phyloP scores from a whole-genome alignment of 2,888 invertebrate genomes.

The Ophion slaviceki region DNA sequence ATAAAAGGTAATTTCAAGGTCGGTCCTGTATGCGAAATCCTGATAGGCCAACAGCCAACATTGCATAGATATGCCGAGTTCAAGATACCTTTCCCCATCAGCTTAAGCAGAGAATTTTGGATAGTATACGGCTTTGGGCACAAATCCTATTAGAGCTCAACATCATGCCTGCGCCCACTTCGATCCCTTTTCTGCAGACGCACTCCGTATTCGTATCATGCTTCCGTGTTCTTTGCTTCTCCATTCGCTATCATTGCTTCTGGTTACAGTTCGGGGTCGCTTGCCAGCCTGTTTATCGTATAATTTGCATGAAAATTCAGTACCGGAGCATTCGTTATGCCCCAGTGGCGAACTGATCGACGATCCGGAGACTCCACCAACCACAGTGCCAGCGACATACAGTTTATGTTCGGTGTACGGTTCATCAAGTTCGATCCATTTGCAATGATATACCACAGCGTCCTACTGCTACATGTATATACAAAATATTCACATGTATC shows the following conservation, averaged over 20 bases:
- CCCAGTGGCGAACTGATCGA: constrained; percentile 59
- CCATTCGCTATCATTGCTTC: constrained; percentile 25
- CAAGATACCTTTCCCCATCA: not conserved
- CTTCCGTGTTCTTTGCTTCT: constrained; percentile 34
- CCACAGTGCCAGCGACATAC: constrained; percentile 4
- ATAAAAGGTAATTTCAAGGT: not conserved
- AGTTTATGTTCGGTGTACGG: constrained; percentile 50
- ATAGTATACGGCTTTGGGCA: constrained; percentile 15
- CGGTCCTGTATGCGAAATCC: not conserved
- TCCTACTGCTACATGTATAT: constrained; percentile 26
- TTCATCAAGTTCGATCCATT: constrained; percentile 57
- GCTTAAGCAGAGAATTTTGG: constrained; percentile 1
- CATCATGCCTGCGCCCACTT: constrained; percentile 17
- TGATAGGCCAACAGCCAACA: not conserved
- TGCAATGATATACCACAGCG: constrained; percentile 35
- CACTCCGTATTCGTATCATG: constrained; percentile 24
- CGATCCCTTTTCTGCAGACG: constrained; percentile 9
- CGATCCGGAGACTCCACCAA: constrained; percentile 39
- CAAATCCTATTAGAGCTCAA: constrained; percentile 31
- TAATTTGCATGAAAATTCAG: constrained; percentile 59
- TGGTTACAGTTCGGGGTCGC: constrained; percentile 41
- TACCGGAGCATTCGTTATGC: constrained; percentile 52
- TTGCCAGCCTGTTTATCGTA: constrained; percentile 49
- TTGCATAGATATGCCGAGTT: constrained; percentile 19
- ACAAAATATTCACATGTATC: not conserved